Base-by-base conservation (phyloP, 1,140 invertebrate species). In the Lordiphosa clarofinis region DNA sequence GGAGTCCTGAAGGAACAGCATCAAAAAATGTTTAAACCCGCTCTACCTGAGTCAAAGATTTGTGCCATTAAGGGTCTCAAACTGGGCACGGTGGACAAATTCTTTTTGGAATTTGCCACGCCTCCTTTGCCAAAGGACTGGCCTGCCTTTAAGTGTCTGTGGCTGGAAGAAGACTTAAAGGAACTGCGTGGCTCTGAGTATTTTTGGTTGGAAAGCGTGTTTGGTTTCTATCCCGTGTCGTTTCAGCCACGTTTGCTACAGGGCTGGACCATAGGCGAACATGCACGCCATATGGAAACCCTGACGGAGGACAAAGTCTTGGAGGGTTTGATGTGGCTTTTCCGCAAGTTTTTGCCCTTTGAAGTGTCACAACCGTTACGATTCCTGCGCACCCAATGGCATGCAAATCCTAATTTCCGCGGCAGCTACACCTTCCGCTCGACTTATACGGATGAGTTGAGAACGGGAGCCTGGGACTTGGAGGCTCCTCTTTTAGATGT, bases 81-180 rank as follows among this genome's bases (percentile, higher is more conserved):
- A 9, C 91, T 94, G 62, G 94, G 94, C 35, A 92, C 92, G 1
- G 91, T 95, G 1, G 92, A 95, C 73, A 96, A 96, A 89, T 92
- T 97, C 47, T 95, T 94, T 67, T 72, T 95, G 12, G 91, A 93
- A 79, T 95, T 94, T 66, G 75, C 91, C 1, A 78, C 90, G 38
- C 90, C 90, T 19, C 95, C 94, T 91, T 93, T 94, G 92, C 90
- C 91, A 2, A 73, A 90, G 36, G 86, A 89, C 33, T 87, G 67
- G 47, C 74, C 75, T 38, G 90, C 87, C 38, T 91, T 90, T 57
- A 84, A 78, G 53, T 90, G 92, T 19, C 68, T 93, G 3, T 93
- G 92, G 92, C 86, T 75, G 0, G 76, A 90, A 43, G 61, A 90
- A 28, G 91, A 92, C 61, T 39, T 87, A 9, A 15, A 59, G 13